Percentiles rank a stretch among this genome's conserved stretches.
Conservation (phyloP, 2,113 vertebrate genomes). For the Poecile atricapillus region DNA sequence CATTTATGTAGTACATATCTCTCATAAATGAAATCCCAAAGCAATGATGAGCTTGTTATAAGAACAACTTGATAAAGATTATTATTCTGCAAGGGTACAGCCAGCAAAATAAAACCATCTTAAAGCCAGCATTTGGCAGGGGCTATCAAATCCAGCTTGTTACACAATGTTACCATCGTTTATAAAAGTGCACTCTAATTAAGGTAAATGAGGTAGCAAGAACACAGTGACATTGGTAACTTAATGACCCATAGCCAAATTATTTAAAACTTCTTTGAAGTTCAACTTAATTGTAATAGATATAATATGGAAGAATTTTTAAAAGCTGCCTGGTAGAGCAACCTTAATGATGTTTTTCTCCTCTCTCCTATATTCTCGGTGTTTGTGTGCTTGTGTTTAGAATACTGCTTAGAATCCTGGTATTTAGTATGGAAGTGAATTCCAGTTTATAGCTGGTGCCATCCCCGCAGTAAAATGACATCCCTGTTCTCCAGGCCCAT, state of each 20-base stretch:
- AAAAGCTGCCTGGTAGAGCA: not conserved
- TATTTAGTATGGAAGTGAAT: not conserved
- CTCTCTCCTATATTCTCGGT: not conserved
- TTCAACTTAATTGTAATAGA: slow-evolving; percentile 46
- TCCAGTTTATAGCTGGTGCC: not conserved
- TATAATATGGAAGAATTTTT: slow-evolving; percentile 7
- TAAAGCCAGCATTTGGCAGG: slow-evolving; percentile 7
- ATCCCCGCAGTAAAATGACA: not conserved
- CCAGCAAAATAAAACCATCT: slow-evolving; percentile 23
- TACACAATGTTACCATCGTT: not conserved
- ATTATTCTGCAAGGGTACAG: not conserved
- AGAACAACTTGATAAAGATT: not conserved
- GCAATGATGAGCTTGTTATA: slow-evolving; percentile 2
- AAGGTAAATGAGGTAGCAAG: slow-evolving; percentile 62
- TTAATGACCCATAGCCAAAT: slow-evolving; percentile 52
- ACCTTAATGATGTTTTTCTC: slow-evolving; percentile 1
- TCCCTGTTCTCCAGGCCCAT: not conserved
- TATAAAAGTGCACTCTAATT: slow-evolving; percentile 55
- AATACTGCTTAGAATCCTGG: not conserved
- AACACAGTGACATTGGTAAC: slow-evolving; percentile 57
- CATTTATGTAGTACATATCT: not conserved
- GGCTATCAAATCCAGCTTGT: slow-evolving; percentile 42
- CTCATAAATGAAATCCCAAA: slow-evolving; percentile 14
- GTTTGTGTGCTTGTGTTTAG: not conserved
- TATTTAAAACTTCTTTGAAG: slow-evolving; percentile 54